Evolutionary conservation across 2,888 invertebrate genomes (phyloP), one percentile per base, ranked within the genome.

Genomic region (Drosophila lutescens): DNA sequence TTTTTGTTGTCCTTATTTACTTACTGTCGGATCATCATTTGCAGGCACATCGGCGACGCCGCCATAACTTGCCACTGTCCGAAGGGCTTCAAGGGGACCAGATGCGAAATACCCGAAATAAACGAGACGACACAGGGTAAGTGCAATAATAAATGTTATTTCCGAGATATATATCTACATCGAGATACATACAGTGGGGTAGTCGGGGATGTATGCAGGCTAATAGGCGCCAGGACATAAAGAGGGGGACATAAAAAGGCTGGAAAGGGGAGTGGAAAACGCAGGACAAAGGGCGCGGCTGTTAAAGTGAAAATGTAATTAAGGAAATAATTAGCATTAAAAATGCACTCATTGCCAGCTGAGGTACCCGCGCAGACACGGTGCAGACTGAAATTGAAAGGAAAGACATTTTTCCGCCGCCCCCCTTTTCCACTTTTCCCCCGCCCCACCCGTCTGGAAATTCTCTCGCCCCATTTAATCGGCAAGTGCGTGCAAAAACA

Each of bases 31-130:
- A 46, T 30, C 43, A 26, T 61, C 44, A 54, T 50, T 93, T 93
- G 74, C 93, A 96, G 96, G 90, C 96, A 96, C 92, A 94, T 96
- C 91, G 96, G 96, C 6, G 95, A 95, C n/a, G 94, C 95, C 62
- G 95, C 95, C 30, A 95, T 95, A 75, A 95, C 94, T 88, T 96
- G 96, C 90, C 93, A 94, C 81, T 96, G 96, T 91, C 93, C 94
- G 7, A 91, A 93, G 1, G 95, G 94, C 32, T 96, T 93, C 92
- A 94, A 94, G 40, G 96, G 96, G 46, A 95, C 94, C 87, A 94
- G 94, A 83, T 96, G 96, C 88, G 95, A 96, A 91, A 93, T 94
- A 59, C 94, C 94, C 76, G 93, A 92, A 85, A 86, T 91, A 71
- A 90, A 88, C 60, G 90, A 89, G 78, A 78, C 83, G 47, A 91